Percentiles rank a stretch among this genome's conserved stretches.
Evolutionary conservation across 2,113 vertebrate species (phyloP).

Genomic region (Lontra canadensis): DNA sequence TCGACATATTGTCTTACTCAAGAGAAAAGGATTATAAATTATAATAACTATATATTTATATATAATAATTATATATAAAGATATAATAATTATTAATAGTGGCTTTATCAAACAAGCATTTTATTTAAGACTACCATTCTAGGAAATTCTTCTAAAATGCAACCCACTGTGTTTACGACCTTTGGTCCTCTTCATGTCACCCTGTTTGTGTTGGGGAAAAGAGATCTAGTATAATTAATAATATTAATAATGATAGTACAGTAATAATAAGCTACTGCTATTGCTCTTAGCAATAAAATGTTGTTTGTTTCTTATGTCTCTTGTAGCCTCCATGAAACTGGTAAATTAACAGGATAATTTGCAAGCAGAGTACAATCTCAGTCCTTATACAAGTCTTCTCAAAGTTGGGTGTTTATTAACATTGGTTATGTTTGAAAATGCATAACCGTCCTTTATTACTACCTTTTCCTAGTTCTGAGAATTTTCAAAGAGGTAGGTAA

Average conservation of each 20-base stretch:
- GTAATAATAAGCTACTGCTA: not conserved
- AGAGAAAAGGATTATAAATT: not conserved
- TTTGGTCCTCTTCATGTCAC: not conserved
- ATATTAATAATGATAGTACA: not conserved
- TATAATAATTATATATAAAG: too few relatives aligned
- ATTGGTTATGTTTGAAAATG: not conserved
- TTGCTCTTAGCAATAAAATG: not conserved
- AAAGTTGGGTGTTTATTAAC: not conserved
- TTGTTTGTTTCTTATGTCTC: not conserved
- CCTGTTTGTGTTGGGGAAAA: not conserved
- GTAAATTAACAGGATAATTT: not conserved
- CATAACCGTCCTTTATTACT: not conserved
- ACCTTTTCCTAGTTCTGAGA: not conserved
- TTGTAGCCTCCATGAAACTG: not conserved
- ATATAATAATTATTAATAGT: too few relatives aligned
- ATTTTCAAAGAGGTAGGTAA: not conserved
- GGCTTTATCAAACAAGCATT: not conserved
- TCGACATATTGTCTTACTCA: not conserved
- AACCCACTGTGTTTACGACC: not conserved
- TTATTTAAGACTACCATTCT: not conserved
- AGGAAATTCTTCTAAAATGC: not conserved
- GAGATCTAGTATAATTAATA: not conserved
- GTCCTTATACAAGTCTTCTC: not conserved
- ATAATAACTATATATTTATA: too few relatives aligned
- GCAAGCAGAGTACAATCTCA: not conserved